These are phyloP conservation scores for Matsumurasca onukii DNA, from an alignment of 1,140 invertebrate species.

Conservation along the genomic window DNA sequence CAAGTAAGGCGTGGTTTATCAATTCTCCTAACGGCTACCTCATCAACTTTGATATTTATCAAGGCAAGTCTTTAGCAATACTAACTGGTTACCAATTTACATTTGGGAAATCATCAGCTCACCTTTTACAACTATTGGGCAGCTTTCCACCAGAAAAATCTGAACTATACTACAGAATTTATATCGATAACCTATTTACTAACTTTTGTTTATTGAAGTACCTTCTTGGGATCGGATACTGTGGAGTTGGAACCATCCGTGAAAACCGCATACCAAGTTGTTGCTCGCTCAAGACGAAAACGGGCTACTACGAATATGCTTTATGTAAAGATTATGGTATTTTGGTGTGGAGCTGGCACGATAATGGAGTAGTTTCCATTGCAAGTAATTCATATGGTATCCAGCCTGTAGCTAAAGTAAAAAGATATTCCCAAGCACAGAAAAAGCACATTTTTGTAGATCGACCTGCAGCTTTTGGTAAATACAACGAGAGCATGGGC, in stretches of 20 bases:
- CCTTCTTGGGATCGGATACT: constrained; percentile 35
- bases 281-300: too few species aligned
- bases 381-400: constrained; percentile 27
- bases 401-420: constrained; percentile 19
- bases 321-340: constrained; percentile 15
- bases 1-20: constrained; percentile 38
- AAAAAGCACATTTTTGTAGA: constrained; percentile 20
- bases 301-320: constrained; percentile 27
- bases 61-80: constrained; percentile 40
- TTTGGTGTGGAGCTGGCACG: constrained; percentile 32
- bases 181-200: constrained; percentile 44
- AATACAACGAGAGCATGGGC: constrained; percentile 26
- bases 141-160: constrained; percentile 33
- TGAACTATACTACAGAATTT: constrained; percentile 35
- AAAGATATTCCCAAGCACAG: constrained; percentile 25
- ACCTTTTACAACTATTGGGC: constrained; percentile 39
- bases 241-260: constrained; percentile 39
- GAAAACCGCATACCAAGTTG: constrained; percentile 40
- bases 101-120: constrained; percentile 42
- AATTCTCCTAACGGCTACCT: constrained; percentile 37
- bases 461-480: constrained; percentile 6
- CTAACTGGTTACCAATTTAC: constrained; percentile 34
- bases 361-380: constrained; percentile 30
- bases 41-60: constrained; percentile 44
- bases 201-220: constrained; percentile 38